Conservation (phyloP, 2,113 vertebrate genomes). For the Myiagra hebetior region DNA sequence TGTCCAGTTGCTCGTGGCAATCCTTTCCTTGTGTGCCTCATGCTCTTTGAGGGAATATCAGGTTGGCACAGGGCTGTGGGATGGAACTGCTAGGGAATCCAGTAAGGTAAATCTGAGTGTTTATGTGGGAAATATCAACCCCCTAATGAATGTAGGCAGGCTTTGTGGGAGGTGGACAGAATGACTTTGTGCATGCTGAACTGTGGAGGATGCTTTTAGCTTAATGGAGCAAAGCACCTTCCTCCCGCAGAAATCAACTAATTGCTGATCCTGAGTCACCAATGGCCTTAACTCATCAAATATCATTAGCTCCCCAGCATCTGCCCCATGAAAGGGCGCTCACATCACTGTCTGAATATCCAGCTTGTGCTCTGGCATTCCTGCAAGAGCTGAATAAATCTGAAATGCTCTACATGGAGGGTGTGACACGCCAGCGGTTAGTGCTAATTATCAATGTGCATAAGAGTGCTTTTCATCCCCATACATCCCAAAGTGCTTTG, state of each 20-base stretch:
- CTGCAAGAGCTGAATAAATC: slow-evolving; percentile 9
- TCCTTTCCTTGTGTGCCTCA: not conserved
- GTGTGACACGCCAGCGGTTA: not conserved
- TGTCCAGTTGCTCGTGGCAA: too few species aligned
- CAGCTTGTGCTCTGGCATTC: slow-evolving; percentile 38
- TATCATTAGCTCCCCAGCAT: slow-evolving; percentile 36
- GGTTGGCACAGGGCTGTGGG: not conserved
- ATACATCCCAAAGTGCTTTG: slow-evolving; percentile 15
- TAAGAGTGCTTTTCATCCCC: slow-evolving; percentile 28
- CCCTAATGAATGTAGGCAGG: not conserved
- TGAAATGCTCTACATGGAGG: not conserved
- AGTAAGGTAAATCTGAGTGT: not conserved
- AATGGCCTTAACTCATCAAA: slow-evolving; percentile 55
- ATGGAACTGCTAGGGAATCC: not conserved
- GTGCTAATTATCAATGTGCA: not conserved
- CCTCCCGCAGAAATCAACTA: slow-evolving; percentile 57
- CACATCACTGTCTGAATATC: slow-evolving; percentile 25
- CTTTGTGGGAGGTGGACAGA: not conserved
- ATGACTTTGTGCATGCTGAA: not conserved
- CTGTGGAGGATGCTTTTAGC: slow-evolving; percentile 61
- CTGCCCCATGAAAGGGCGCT: slow-evolving; percentile 13
- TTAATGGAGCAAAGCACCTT: slow-evolving; percentile 65
- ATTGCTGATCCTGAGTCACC: slow-evolving; percentile 63
- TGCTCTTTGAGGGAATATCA: not conserved
- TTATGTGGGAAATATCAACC: not conserved